These are phyloP conservation scores for Sylvilagus bachmani DNA, from an alignment of 2,113 vertebrate species.

Conservation along the genomic window DNA sequence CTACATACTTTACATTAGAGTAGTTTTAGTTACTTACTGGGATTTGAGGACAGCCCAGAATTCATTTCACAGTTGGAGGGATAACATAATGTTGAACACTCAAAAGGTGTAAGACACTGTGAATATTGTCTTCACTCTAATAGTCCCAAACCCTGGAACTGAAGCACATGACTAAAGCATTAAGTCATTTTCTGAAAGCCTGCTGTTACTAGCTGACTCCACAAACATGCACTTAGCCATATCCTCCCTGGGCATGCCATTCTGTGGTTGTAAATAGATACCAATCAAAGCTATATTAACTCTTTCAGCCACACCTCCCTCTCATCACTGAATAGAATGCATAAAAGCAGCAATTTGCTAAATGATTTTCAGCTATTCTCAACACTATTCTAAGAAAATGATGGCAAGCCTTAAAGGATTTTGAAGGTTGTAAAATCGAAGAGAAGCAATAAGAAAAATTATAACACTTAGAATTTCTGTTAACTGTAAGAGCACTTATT, in stretches of 20 bases:
- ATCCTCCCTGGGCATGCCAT: conserved; percentile 46
- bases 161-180: conserved; percentile 53
- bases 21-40: conserved; percentile 78
- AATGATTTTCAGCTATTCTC: conserved; percentile 67
- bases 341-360: conserved; percentile 71
- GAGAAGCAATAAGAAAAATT: conserved; percentile 32
- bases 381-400: conserved; percentile 52
- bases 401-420: conserved; percentile 47
- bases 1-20: conserved; percentile 71
- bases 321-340: conserved; percentile 14
- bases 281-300: conserved; percentile 40
- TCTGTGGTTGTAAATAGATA: conserved; percentile 59
- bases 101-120: conserved; percentile 72
- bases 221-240: conserved; percentile 65
- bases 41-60: conserved; percentile 78
- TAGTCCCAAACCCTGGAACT: conserved; percentile 54
- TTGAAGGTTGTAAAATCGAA: conserved; percentile 43
- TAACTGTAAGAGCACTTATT: background rate
- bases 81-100: conserved; percentile 73
- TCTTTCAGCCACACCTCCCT: background rate
- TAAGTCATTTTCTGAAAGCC: conserved; percentile 69
- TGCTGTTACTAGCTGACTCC: conserved; percentile 54
- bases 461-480: background rate
- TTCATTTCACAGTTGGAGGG: conserved; percentile 82
- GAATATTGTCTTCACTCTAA: conserved; percentile 73